Base-by-base conservation (phyloP, 2,888 invertebrate genomes). In the Trichogramma evanescens region DNA sequence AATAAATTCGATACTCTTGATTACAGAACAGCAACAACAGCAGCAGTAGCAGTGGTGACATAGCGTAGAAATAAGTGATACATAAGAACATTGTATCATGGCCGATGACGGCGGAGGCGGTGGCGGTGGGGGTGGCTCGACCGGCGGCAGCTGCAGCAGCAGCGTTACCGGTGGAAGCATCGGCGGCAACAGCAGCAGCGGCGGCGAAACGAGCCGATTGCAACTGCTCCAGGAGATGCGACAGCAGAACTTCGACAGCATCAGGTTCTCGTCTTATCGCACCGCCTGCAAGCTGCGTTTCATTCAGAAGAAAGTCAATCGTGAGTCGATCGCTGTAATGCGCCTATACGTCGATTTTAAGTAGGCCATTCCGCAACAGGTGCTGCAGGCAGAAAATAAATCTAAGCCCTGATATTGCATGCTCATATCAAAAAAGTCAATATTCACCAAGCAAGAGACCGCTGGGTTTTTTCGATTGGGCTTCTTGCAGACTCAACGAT, bases 251-350 rank as follows among this genome's bases (percentile, higher is more conserved):
- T 97, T 93, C 77, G 97, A 98, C 80, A 87, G 92, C 65, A 98
- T 98, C 73, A 85, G 97, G 71, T 98, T 99, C 80, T 95, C 98
- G 51, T 96, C 97, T 2, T 99, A 99, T 80, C 86, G 98, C 66
- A 97, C 97, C 4, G 97, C 98, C 6, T 95, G 94, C 75, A 99
- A 99, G 80, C 83, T 99, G 59, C 84, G 97, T 71, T 98, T 95
- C 81, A 93, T 98, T 64, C 98, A 99, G 81, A 97, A 95, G 80
- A 95, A 95, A 81, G 95, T 95, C 71, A 95, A 95, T 79, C 83
- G 95, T 95, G 81, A 89, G 93, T 86, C 69, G 5, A 4, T 55
- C n/a, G 6, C 4, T 26, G 26, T 2, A 26, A 26, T 26, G 26
- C 26, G 26, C 26, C 26, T 26, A 26, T 26, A 2, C 26, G 26